Evolutionary conservation across 2,113 vertebrate species (phyloP).

Genomic region (Lucifuga dentata): DNA sequence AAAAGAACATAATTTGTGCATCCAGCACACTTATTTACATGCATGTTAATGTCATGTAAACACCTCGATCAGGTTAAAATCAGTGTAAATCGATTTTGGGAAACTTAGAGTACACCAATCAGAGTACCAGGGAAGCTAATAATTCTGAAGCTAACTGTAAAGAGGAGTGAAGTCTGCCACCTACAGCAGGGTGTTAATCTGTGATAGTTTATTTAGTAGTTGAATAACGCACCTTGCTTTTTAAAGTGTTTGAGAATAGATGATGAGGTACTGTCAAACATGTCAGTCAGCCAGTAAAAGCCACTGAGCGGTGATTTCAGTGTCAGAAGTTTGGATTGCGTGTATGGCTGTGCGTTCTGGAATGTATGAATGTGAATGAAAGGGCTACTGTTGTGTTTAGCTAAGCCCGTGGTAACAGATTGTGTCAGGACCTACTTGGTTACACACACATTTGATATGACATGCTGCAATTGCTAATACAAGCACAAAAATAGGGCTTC

Average conservation of each 20-base stretch:
- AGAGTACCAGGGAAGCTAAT: too few relatives aligned
- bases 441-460: conserved; percentile 15
- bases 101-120: too few relatives aligned
- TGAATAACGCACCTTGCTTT: not conserved
- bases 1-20: too few relatives aligned
- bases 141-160: not conserved
- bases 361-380: not conserved
- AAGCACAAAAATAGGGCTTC: too few relatives aligned
- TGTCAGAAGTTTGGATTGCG: not conserved
- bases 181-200: too few relatives aligned
- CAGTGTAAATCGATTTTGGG: too few relatives aligned
- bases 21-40: too few relatives aligned
- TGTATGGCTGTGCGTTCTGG: not conserved
- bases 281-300: conserved; percentile 12
- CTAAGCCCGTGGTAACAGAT: conserved; percentile 43
- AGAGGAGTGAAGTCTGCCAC: too few relatives aligned
- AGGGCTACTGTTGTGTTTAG: conserved; percentile 13
- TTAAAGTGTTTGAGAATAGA: not conserved
- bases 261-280: conserved; percentile 9
- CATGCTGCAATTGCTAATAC: not conserved
- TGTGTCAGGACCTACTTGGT: conserved; percentile 41
- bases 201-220: conserved; percentile 15
- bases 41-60: too few relatives aligned
- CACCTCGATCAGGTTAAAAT: too few relatives aligned
- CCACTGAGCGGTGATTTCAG: conserved; percentile 15